Percentiles rank a stretch among this genome's conserved stretches.
Evolutionary conservation across 2,888 invertebrate genomes (phyloP).

Genomic region (Sinopyrophorus schimmeli): DNA sequence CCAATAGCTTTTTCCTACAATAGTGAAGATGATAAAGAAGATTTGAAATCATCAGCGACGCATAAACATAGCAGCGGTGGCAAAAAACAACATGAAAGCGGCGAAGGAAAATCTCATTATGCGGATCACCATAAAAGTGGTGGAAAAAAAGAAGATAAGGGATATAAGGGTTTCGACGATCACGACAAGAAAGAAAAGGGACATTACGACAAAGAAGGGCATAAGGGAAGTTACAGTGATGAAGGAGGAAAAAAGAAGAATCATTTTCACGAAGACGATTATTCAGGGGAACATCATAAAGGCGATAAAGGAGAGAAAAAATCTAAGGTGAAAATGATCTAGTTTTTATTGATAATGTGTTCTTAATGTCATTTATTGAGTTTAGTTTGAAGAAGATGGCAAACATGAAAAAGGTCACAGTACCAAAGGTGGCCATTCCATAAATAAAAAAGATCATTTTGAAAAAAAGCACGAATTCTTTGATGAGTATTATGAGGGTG

Average conservation of each 20-base stretch:
- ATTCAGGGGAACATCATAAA: conserved; percentile 57
- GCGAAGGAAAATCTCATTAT: conserved; percentile 34
- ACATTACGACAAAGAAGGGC: conserved; percentile 55
- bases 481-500: conserved; percentile 72
- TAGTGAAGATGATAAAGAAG: conserved; percentile 27
- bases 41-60: conserved; percentile 29
- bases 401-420: conserved; percentile 69
- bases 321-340: conserved; percentile 40
- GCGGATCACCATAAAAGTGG: conserved; percentile 30
- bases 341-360: conserved; percentile 2
- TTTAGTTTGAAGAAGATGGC: conserved; percentile 45
- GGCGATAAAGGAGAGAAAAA: conserved; percentile 60
- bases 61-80: conserved; percentile 13
- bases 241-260: conserved; percentile 45
- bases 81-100: conserved; percentile 20
- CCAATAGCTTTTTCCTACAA: conserved; percentile 47
- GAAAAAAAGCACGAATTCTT: conserved; percentile 77
- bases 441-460: conserved; percentile 76
- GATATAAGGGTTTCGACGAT: conserved; percentile 49
- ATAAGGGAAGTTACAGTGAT: conserved; percentile 58
- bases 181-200: conserved; percentile 49
- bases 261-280: conserved; percentile 8
- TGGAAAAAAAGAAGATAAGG: conserved; percentile 50
- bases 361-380: neutral
- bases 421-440: conserved; percentile 74